Percentiles rank a stretch among this genome's conserved stretches.
phyloP scores from a whole-genome alignment of 2,797 vertebrate species.

The Spea hammondii region DNA sequence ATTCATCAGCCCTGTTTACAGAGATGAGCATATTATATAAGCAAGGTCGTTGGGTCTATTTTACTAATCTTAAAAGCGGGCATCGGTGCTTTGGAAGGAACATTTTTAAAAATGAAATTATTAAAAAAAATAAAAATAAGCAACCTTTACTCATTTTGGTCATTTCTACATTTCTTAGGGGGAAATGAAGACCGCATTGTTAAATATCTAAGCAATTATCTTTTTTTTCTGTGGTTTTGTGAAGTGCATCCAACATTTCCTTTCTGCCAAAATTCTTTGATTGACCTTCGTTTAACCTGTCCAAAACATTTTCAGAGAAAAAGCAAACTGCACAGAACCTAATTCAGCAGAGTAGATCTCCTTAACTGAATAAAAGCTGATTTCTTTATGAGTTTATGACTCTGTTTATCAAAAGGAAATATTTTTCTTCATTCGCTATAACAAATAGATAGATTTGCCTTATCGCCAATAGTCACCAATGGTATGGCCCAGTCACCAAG shows the following conservation, averaged over 20 bases:
- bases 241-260: conserved; percentile 17
- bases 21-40: conserved; percentile 36
- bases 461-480: no score
- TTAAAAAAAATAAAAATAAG: conserved; percentile 13
- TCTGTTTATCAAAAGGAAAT: no score
- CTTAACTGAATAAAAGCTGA: background rate
- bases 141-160: background rate
- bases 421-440: no score
- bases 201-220: conserved; percentile 31
- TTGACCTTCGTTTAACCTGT: conserved; percentile 40
- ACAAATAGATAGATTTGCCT: no score
- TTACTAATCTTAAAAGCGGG: conserved; percentile 25
- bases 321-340: background rate
- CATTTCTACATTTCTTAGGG: background rate
- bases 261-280: conserved; percentile 13
- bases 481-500: no score
- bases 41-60: conserved; percentile 23
- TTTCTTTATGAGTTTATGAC: no score
- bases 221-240: conserved; percentile 15
- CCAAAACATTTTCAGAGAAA: conserved; percentile 21
- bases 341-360: background rate
- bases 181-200: conserved; percentile 3
- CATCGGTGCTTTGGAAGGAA: conserved; percentile 15
- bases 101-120: conserved; percentile 22
- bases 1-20: conserved; percentile 42